Evolutionary conservation across 2,888 invertebrate genomes (phyloP).

Genomic region (Agriopis aurantiaria): DNA sequence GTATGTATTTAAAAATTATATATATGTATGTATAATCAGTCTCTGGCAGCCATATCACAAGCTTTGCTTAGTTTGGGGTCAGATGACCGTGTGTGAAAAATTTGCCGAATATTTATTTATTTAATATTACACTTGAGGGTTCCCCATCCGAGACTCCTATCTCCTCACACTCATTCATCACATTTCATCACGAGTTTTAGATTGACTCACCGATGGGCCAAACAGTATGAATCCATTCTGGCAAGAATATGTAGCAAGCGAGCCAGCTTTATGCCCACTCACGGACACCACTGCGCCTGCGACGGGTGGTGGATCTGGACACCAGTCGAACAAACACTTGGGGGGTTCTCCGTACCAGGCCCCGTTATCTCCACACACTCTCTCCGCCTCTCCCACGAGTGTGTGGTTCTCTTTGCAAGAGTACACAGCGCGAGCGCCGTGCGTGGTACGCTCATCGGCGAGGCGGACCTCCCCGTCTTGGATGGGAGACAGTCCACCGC

Average conservation of each 20-base stretch:
- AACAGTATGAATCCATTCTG: conserved; percentile 94
- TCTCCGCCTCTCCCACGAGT: conserved; percentile 90
- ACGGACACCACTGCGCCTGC: conserved; percentile 91
- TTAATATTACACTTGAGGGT: no score
- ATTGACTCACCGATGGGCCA: conserved; percentile 90
- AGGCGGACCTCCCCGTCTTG: conserved; percentile 91
- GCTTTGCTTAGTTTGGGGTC: no score
- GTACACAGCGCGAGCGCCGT: conserved; percentile 91
- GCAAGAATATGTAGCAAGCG: conserved; percentile 93
- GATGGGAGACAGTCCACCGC: conserved; percentile 89
- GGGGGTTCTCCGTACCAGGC: conserved; percentile 93
- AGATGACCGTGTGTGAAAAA: no score
- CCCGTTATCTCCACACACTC: conserved; percentile 91
- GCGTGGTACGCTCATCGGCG: conserved; percentile 90
- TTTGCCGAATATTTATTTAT: no score
- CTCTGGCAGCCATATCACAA: no score
- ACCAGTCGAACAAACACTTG: conserved; percentile 95
- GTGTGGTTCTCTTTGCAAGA: conserved; percentile 95
- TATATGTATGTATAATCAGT: no score
- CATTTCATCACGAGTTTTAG: neutral
- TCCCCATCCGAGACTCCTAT: no score
- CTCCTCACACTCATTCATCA: no score
- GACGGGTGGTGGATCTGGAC: conserved; percentile 93
- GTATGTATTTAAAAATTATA: no score
- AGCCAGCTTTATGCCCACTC: conserved; percentile 92